Evolutionary conservation across 2,797 vertebrate genomes (phyloP).

Genomic region (Okamejei kenojei): DNA sequence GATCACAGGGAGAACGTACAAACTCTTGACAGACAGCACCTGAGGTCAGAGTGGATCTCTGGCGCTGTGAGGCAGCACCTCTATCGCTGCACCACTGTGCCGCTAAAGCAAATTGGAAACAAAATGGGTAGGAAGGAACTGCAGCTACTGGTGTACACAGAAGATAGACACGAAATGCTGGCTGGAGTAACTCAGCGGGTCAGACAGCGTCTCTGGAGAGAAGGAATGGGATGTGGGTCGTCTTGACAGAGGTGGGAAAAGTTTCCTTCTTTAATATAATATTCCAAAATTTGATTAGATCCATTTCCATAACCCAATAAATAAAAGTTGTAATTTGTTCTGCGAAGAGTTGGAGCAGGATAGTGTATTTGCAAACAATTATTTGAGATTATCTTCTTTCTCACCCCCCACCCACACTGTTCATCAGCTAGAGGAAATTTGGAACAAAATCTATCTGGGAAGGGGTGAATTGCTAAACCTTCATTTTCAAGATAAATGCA

Average conservation of each 20-base stretch:
- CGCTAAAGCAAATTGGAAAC: not conserved
- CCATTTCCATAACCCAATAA: not conserved
- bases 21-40: too few relatives aligned
- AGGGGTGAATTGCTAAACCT: not conserved
- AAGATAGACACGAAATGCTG: too few relatives aligned
- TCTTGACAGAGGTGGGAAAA: not conserved
- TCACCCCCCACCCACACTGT: too few relatives aligned
- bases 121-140: not conserved
- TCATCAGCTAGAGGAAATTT: not conserved
- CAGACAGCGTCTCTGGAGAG: not conserved
- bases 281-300: not conserved
- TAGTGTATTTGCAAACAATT: not conserved
- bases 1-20: too few relatives aligned
- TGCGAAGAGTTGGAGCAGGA: not conserved
- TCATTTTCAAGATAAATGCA: not conserved
- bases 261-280: not conserved
- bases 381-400: not conserved
- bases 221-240: not conserved
- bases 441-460: not conserved
- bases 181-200: too few relatives aligned
- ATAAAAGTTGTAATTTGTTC: not conserved
- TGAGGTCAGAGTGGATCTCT: too few relatives aligned
- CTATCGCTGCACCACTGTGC: too few relatives aligned
- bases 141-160: too few relatives aligned
- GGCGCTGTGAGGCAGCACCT: too few relatives aligned